A percentile compares a stretch with the other conserved stretches of the same genome.
phyloP scores from a whole-genome alignment of 2,113 vertebrate species.

The Crotalus viridis region DNA sequence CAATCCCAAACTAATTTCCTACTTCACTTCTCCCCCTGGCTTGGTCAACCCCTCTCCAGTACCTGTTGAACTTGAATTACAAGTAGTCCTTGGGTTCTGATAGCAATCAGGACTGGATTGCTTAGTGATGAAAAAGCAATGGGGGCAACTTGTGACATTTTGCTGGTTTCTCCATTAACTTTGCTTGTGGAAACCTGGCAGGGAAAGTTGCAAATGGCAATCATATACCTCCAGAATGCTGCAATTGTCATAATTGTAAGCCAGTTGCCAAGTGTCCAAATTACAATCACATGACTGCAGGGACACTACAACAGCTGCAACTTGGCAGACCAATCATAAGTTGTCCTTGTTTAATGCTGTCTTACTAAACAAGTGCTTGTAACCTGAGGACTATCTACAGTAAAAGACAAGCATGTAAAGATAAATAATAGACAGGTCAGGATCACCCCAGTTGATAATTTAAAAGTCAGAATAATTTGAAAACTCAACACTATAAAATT shows the following conservation, averaged over 20 bases:
- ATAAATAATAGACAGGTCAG: too few relatives aligned
- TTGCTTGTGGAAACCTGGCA: neutral
- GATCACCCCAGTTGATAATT: too few relatives aligned
- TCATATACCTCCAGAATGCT: neutral
- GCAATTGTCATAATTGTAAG: neutral
- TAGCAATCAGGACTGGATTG: neutral
- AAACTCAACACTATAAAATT: too few relatives aligned
- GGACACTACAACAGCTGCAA: too few relatives aligned
- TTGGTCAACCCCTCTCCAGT: too few relatives aligned
- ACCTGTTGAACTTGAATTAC: neutral
- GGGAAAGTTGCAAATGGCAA: neutral
- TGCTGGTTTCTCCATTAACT: neutral
- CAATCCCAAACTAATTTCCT: too few relatives aligned
- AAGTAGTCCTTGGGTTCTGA: neutral
- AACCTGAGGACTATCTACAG: neutral
- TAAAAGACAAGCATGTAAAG: too few relatives aligned
- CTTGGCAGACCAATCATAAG: neutral
- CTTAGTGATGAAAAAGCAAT: neutral
- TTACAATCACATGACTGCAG: neutral
- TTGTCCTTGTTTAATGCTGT: neutral
- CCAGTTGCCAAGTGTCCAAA: neutral
- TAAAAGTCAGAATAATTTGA: too few relatives aligned
- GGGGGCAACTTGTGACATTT: neutral
- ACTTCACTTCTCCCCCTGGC: too few relatives aligned
- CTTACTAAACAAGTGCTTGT: neutral